These are phyloP conservation scores for Coccyzus lansbergi DNA, from an alignment of 2,797 vertebrate genomes.

Conservation along the genomic window DNA sequence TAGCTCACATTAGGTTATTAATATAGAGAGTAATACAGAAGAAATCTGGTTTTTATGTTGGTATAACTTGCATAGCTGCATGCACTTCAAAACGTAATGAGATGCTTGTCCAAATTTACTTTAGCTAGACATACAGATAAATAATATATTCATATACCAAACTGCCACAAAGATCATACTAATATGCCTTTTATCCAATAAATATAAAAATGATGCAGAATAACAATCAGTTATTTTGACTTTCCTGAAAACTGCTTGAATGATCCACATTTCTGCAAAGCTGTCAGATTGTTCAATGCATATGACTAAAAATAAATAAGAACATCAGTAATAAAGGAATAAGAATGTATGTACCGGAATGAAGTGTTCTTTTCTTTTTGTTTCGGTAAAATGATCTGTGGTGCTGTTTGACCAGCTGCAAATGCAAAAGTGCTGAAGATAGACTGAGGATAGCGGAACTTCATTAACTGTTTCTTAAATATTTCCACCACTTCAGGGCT, in stretches of 20 bases:
- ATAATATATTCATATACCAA: neutral
- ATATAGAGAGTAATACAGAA: neutral
- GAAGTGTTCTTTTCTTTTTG: slow-evolving; percentile 98
- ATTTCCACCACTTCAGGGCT: slow-evolving; percentile 95
- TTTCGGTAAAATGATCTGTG: slow-evolving; percentile 93
- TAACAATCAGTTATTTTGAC: neutral
- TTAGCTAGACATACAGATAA: neutral
- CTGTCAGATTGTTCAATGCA: neutral
- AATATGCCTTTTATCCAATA: neutral
- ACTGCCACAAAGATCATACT: neutral
- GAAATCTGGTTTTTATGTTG: neutral
- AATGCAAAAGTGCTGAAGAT: slow-evolving; percentile 96
- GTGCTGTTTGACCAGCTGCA: slow-evolving; percentile 90
- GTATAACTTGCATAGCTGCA: neutral
- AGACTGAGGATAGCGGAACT: slow-evolving; percentile 96
- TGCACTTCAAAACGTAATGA: neutral
- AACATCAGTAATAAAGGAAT: neutral
- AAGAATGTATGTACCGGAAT: slow-evolving; percentile 84
- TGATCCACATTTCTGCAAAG: neutral
- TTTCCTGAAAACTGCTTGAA: neutral
- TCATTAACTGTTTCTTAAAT: slow-evolving; percentile 95
- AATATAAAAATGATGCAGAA: neutral
- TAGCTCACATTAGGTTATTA: neutral
- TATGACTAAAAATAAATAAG: neutral
- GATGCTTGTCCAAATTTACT: neutral